Evolutionary conservation across 1,140 invertebrate genomes (phyloP), one percentile per base, ranked within the genome.

Genomic region (Stegodyphus mimosarum): DNA sequence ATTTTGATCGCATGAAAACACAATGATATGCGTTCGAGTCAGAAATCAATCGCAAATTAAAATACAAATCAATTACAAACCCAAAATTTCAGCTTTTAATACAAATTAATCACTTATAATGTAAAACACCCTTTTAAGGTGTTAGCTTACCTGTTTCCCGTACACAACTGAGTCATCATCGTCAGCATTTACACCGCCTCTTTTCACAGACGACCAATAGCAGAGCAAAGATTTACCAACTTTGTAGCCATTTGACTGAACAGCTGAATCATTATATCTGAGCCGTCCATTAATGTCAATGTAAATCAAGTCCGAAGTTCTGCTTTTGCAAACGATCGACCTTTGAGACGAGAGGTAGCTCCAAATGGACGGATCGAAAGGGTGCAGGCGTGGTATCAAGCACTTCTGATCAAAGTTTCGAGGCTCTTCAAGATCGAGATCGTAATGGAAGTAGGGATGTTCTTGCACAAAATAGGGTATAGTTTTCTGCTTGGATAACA

Each of bases 331-430:
- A 15, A 73, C 6, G 48, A 84, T 78, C 7, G 74, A 18, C n/a
- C 71, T 83, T 1, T 73, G 67, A 13, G 17, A 48, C 1, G 66
- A 66, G 2, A 87, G 15, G 18, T 84, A 84, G 2, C 13, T 18
- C 71, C 67, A 80, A 11, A 87, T 80, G 70, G 86, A 87, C 15
- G 72, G 64, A 79, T 87, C 33, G 60, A 87, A 84, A 1, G 86
- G 86, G 60, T 87, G 86, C 6, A 84, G 11, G 4, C 80, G 52
- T 15, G 86, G 86, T 0, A 87, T 15, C 6, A 73, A 10, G 33
- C 86, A 87, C 50, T 72, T 83, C 17, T 87, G 86, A 5, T 69
- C 64, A 13, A 18, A 51, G n/a, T 55, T 60, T 11, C 33, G 10
- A 3, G 75, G 73, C 70, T 83, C 80, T 13, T 79, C 49, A 33